phyloP scores from a whole-genome alignment of 2,797 vertebrate genomes.

The Gymnopithys bicolor region DNA sequence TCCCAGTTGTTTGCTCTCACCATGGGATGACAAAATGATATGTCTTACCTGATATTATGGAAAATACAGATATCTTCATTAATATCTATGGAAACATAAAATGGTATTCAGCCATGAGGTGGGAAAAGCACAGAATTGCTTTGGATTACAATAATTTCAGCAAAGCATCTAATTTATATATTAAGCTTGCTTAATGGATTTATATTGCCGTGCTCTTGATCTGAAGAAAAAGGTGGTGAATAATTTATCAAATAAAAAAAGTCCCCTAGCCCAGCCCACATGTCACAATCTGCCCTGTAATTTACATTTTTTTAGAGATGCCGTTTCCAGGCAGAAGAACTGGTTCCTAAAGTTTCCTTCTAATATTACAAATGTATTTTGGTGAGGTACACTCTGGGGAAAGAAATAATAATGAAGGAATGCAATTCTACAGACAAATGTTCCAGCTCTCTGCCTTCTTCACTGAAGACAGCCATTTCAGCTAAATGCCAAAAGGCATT shows the following conservation, averaged over 20 bases:
- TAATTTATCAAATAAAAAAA: conserved; percentile 36
- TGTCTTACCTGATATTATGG: not conserved
- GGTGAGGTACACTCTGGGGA: conserved; percentile 19
- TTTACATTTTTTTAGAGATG: conserved; percentile 21
- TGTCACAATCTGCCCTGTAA: not conserved
- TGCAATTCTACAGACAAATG: conserved; percentile 56
- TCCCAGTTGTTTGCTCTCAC: not conserved
- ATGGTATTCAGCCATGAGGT: not conserved
- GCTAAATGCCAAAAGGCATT: conserved; percentile 34
- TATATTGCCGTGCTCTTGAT: conserved; percentile 45
- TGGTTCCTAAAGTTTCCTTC: not conserved
- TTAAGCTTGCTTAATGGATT: conserved; percentile 60
- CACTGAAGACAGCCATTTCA: conserved; percentile 37
- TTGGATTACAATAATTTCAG: conserved; percentile 63
- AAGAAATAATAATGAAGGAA: conserved; percentile 25
- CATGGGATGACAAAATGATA: not conserved
- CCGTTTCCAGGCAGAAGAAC: conserved; percentile 8
- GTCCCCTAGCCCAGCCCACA: not conserved
- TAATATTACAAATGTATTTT: conserved; percentile 32
- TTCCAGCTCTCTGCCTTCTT: conserved; percentile 39
- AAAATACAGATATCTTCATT: conserved; percentile 2
- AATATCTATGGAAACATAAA: conserved; percentile 19
- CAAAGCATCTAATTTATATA: conserved; percentile 66
- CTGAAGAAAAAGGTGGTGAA: conserved; percentile 37
- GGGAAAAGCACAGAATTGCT: conserved; percentile 5